A percentile compares a stretch with the other conserved stretches of the same genome.
phyloP scores from a whole-genome alignment of 2,113 vertebrate species.

The Hippocampus guttulatus region DNA sequence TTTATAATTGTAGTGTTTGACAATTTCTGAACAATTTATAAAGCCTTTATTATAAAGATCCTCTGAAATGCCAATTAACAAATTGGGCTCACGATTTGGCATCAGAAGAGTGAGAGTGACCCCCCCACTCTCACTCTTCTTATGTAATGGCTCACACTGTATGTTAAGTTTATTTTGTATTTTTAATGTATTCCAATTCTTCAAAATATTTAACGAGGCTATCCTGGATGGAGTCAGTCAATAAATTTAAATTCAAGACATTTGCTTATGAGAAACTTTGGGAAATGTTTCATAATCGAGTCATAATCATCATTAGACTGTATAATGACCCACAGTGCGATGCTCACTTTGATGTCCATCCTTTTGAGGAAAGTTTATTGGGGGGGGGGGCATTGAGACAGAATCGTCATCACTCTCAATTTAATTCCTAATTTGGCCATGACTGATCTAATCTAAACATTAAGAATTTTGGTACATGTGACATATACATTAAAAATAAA shows the following conservation, averaged over 20 bases:
- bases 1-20: too few relatives aligned
- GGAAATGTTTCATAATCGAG: conserved; percentile 7
- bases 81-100: not conserved
- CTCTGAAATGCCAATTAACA: too few relatives aligned
- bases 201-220: not conserved
- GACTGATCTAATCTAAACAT: not conserved
- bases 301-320: conserved; percentile 21
- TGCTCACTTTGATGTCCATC: conserved; percentile 13
- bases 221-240: not conserved
- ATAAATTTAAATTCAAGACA: conserved; percentile 10
- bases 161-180: not conserved
- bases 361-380: conserved; percentile 16
- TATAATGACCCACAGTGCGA: conserved; percentile 25
- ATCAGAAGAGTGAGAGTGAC: too few relatives aligned
- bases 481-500: too few relatives aligned
- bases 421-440: conserved; percentile 9
- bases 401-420: not conserved
- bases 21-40: too few relatives aligned
- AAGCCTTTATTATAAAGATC: too few relatives aligned
- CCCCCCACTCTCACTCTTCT: not conserved
- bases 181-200: not conserved
- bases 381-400: conserved; percentile 10
- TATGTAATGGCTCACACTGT: not conserved
- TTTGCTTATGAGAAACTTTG: not conserved
- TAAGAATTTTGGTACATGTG: not conserved